Conservation (phyloP, 2,797 vertebrate species). For the Enteromius fasciolatus region DNA sequence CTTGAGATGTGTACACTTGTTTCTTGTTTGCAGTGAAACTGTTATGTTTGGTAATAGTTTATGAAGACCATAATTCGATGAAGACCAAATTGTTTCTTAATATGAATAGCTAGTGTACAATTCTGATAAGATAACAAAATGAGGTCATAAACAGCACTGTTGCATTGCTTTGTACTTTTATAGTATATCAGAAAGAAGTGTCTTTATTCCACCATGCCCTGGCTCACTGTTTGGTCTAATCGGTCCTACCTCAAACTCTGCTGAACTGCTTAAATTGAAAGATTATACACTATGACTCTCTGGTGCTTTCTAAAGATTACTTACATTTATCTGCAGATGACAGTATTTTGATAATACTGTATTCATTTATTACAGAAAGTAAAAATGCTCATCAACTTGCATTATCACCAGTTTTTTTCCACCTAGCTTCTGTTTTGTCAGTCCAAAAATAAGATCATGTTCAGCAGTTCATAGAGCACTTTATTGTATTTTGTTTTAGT, state of each 20-base stretch:
- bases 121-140: neutral
- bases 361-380: neutral
- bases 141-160: neutral
- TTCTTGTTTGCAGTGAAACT: neutral
- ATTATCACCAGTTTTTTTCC: neutral
- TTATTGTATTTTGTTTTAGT: conserved; percentile 8
- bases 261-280: neutral
- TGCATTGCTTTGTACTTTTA: neutral
- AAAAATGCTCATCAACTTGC: neutral
- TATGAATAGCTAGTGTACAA: neutral
- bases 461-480: neutral
- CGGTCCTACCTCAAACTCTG: neutral
- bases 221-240: neutral
- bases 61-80: neutral
- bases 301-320: too few relatives aligned
- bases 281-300: too few relatives aligned
- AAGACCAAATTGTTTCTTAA: neutral
- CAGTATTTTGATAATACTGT: neutral
- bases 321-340: neutral
- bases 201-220: too few relatives aligned
- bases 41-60: neutral
- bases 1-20: too few relatives aligned
- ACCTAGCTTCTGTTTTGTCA: neutral
- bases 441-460: neutral
- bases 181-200: neutral